Percentiles rank a stretch among this genome's conserved stretches.
Conservation (phyloP, 2,888 invertebrate species). For the Parapristionchus giblindavisi region DNA sequence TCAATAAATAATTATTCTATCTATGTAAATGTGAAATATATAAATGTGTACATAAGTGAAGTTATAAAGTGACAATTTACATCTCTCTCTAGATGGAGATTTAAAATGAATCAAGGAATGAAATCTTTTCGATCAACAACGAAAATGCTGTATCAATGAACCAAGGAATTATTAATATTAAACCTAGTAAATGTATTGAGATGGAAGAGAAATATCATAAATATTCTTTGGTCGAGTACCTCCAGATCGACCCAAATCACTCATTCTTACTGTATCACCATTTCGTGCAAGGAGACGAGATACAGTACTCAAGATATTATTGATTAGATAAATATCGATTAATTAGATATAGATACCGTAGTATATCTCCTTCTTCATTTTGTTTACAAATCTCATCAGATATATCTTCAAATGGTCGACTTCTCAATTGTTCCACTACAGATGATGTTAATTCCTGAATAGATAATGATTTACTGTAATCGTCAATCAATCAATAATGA, state of each 20-base stretch:
- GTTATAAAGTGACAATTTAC: slow-evolving; percentile 4
- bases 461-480: neutral
- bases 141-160: slow-evolving; percentile 28
- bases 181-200: slow-evolving; percentile 29
- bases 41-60: neutral
- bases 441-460: slow-evolving; percentile 46
- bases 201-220: slow-evolving; percentile 63
- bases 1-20: slow-evolving; percentile 20
- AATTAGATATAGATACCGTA: neutral
- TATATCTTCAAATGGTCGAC: slow-evolving; percentile 48
- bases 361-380: slow-evolving; percentile 36
- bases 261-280: slow-evolving; percentile 58
- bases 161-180: neutral
- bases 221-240: slow-evolving; percentile 56
- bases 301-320: slow-evolving; percentile 44
- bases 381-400: slow-evolving; percentile 32
- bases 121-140: slow-evolving; percentile 20
- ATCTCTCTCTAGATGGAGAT: neutral
- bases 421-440: slow-evolving; percentile 51
- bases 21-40: slow-evolving; percentile 14
- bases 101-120: neutral
- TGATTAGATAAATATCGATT: neutral
- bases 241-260: slow-evolving; percentile 56
- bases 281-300: slow-evolving; percentile 58
- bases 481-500: neutral